Base-by-base conservation (phyloP, 2,113 vertebrate species). In the Mola mola region DNA sequence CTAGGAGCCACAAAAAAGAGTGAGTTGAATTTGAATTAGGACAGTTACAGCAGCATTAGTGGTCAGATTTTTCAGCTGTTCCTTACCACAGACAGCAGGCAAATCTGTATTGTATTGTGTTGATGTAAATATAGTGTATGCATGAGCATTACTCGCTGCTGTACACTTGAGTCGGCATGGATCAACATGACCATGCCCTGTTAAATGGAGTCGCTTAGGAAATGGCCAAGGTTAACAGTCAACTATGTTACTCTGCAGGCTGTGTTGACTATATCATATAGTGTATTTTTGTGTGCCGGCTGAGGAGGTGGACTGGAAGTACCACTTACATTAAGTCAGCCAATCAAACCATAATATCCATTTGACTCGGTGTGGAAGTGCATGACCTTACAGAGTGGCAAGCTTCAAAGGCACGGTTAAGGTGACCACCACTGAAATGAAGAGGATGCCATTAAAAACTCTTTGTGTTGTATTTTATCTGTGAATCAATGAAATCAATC, bases 11-110 rank as follows among this genome's bases (percentile, higher is more conserved):
- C 36, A 28, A 44, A 55, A 62, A 53, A 48, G 56, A n/a, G 37
- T 85, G 89, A 87, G 58, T 88, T 81, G 84, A 46, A 73, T 84
- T 82, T 84, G 57, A 87, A 77, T 16, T 26, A 85, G 74, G 82
- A 84, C 74, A 83, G 49, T n/a, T 19, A 33, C 53, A 65, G 55
- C 64, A 21, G 58, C 70, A 73, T 66, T 53, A 79, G 64, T 65
- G 73, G 66, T 85, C 72, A 83, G 65, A 38, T 63, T 66, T 41
- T 51, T 73, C 46, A 67, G 44, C 34, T 55, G 15, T 71, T 71
- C 28, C 58, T 59, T 50, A 60, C 25, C 59, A 60, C 46, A 58
- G 31, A 21, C 22, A 46, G 53, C 10, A 59, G 68, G 49, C 24
- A 62, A 64, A 72, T 38, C 44, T 56, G 17, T 7, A 65, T 70